These are phyloP conservation scores for Lethrus apterus DNA, from an alignment of 1,140 invertebrate genomes.

Conservation along the genomic window DNA sequence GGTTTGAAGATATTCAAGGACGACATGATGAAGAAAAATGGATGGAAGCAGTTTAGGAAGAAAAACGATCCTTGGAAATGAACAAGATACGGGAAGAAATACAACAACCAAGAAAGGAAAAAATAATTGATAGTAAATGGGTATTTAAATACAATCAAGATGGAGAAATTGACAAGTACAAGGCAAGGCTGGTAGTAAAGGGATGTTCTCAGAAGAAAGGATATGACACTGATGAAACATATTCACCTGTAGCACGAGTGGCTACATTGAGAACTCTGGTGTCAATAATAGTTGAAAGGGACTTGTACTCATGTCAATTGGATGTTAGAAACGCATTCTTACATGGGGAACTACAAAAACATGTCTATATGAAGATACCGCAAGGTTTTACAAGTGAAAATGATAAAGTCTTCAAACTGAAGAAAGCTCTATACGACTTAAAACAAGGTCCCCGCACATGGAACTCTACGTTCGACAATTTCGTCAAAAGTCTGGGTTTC, in stretches of 20 bases:
- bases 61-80: too few relatives aligned
- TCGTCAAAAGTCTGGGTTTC: too few relatives aligned
- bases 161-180: not conserved
- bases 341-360: constrained; percentile 35
- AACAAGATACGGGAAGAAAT: too few relatives aligned
- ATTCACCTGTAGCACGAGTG: constrained; percentile 22
- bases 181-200: not conserved
- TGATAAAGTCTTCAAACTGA: constrained; percentile 11
- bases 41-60: too few relatives aligned
- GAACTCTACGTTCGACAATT: constrained; percentile 22
- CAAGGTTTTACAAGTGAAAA: constrained; percentile 3
- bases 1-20: too few relatives aligned
- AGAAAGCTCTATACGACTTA: constrained; percentile 12
- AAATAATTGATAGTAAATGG: not conserved
- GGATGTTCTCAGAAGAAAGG: constrained; percentile 2
- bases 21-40: too few relatives aligned
- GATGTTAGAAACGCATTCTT: constrained; percentile 41
- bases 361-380: constrained; percentile 14
- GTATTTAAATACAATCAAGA: constrained; percentile 1
- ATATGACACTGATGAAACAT: not conserved
- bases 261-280: constrained; percentile 22
- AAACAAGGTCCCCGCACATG: constrained; percentile 22
- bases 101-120: too few relatives aligned
- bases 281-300: constrained; percentile 26
- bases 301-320: constrained; percentile 29